Base-by-base conservation (phyloP, 92 coral and sea anemone genomes). In the Phenganax stokvisi region DNA sequence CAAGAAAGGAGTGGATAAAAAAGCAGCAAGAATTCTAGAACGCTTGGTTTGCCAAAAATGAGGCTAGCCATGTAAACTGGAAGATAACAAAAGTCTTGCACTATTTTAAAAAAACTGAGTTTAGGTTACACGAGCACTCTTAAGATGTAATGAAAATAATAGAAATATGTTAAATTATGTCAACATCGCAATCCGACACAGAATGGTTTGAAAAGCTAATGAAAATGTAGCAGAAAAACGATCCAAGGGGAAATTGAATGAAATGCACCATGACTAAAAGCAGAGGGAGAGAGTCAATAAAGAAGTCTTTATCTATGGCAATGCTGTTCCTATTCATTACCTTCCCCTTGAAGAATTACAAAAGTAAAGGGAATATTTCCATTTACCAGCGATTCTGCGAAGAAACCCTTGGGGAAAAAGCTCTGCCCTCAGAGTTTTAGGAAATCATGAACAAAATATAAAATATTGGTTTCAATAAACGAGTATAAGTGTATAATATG, bases 351-450 rank as follows among this genome's bases (percentile, higher is more conserved):
- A 77, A 17, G 81, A 77, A 1, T 64, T 60, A 12, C 13, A 56
- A 53, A 77, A 59, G 54, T 71, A 77, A 51, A 59, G 71, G 81
- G 81, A 54, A 1, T 58, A 77, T 54, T n/a, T 9, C 0, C 81
- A 77, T 61, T 77, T 77, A 31, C 81, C 71, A 11, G 81, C 81
- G 3, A 77, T 77, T 58, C 60, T 77, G 25, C 27, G 66, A 2
- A 77, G 70, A 77, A 77, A 77, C 12, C 81, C 81, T 6, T 55
- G 81, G 7, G 60, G 60, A 61, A 56, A 77, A 56, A 77, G 81
- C 30, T 58, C 81, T 0, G 60, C 71, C 4, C 51, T 77, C 6
- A 77, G 17, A 29, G 30, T 28, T 6, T 44, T 77, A 11, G 9
- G 57, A 60, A 77, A 28, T 15, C 58, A 77, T 9, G 81, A 77